Conservation (phyloP, 2,113 vertebrate species). For the Pipra filicauda region DNA sequence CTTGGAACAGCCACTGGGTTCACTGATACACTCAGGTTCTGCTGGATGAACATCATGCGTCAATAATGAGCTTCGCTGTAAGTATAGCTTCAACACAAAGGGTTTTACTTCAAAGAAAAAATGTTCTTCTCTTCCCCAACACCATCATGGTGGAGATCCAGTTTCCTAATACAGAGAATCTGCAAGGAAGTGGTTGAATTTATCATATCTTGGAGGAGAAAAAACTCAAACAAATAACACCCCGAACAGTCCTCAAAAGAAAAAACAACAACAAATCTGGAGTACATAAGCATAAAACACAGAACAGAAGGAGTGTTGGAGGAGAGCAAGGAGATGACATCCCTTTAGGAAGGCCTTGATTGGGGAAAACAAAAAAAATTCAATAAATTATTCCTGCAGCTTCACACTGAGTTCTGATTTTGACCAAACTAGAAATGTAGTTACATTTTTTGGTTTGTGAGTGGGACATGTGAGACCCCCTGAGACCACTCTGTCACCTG, state of each 20-base stretch:
- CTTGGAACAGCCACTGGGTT: background rate
- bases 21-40: background rate
- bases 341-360: background rate
- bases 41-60: background rate
- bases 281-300: background rate
- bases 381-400: background rate
- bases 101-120: background rate
- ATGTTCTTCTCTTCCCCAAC: background rate
- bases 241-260: background rate
- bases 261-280: background rate
- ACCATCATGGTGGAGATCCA: background rate
- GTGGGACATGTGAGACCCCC: background rate
- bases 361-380: background rate
- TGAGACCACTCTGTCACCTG: background rate
- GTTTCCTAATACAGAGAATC: background rate
- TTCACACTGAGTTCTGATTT: background rate
- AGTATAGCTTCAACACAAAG: background rate
- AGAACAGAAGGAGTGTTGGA: background rate
- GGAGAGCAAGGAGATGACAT: background rate
- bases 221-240: background rate
- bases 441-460: background rate
- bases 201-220: background rate
- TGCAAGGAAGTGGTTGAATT: background rate
- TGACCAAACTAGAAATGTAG: background rate
- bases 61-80: background rate